phyloP scores from a whole-genome alignment of 2,113 vertebrate genomes.

The Lanius ludovicianus region DNA sequence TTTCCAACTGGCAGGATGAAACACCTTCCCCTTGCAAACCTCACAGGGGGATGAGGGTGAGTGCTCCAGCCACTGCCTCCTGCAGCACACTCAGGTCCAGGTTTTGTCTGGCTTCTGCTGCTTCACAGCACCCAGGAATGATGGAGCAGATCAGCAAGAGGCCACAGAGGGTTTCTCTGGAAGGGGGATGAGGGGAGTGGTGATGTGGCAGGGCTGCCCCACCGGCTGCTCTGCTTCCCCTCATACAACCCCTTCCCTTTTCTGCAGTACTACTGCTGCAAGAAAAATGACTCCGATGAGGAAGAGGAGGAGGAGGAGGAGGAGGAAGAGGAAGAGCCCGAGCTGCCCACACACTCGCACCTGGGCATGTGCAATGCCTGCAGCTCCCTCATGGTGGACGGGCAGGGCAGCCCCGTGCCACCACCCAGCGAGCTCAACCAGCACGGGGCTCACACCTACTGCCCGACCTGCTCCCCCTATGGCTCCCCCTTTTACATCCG shows the following conservation, averaged over 20 bases:
- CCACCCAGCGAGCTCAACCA: constrained; percentile 71
- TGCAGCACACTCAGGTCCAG: not conserved
- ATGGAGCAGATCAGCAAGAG: not conserved
- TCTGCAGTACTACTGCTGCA: constrained; percentile 95
- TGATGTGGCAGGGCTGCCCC: not conserved
- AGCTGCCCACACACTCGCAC: constrained; percentile 73
- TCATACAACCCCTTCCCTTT: not conserved
- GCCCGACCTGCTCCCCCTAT: constrained; percentile 87
- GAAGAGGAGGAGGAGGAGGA: constrained; percentile 76
- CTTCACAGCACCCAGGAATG: not conserved
- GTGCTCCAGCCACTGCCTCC: not conserved
- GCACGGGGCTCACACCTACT: constrained; percentile 69
- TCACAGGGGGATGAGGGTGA: not conserved
- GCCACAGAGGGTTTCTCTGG: not conserved
- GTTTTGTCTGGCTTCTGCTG: not conserved
- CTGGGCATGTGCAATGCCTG: constrained; percentile 85
- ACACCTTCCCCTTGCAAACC: not conserved
- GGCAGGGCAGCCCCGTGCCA: constrained; percentile 72
- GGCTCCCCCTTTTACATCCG: constrained; percentile 89
- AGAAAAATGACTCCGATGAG: constrained; percentile 85
- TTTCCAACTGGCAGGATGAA: not conserved
- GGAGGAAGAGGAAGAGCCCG: constrained; percentile 74
- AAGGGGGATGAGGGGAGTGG: not conserved
- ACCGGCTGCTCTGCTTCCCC: accelerated
- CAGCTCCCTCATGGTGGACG: constrained; percentile 80